A percentile compares a stretch with the other conserved stretches of the same genome.
These are phyloP conservation scores for Ceriagrion tenellum DNA, from an alignment of 2,888 invertebrate species.

Conservation along the genomic window DNA sequence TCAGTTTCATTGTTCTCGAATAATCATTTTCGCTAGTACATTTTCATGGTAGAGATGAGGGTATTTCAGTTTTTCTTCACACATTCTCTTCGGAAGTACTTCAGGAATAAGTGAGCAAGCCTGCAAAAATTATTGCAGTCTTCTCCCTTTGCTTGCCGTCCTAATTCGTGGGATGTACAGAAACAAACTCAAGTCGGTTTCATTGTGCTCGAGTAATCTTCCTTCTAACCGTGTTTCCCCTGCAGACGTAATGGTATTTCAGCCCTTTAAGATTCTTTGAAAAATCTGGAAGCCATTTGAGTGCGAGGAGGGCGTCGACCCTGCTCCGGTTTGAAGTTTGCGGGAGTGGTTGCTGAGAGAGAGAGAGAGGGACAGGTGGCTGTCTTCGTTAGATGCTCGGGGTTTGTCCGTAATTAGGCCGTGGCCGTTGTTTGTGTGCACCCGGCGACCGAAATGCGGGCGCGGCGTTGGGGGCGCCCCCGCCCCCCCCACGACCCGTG, in stretches of 20 bases:
- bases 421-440: background rate
- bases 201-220: too few relatives aligned
- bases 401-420: background rate
- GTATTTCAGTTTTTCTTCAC: too few relatives aligned
- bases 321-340: background rate
- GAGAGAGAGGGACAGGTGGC: background rate
- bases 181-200: too few relatives aligned
- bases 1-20: too few relatives aligned
- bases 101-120: too few relatives aligned
- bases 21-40: too few relatives aligned
- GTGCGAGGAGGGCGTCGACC: background rate
- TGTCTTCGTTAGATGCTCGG: background rate
- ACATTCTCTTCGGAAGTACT: too few relatives aligned
- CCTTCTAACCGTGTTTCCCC: background rate
- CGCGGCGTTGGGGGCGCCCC: background rate
- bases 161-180: too few relatives aligned
- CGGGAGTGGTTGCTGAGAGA: too few relatives aligned
- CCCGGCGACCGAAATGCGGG: background rate
- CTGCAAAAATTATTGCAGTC: too few relatives aligned
- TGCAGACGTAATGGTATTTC: background rate
- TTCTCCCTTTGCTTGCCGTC: too few relatives aligned
- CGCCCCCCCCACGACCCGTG: background rate
- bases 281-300: background rate
- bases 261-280: background rate
- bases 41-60: too few relatives aligned